phyloP scores from a whole-genome alignment of 2,113 vertebrate species.

The Chascanopsetta lugubris region DNA sequence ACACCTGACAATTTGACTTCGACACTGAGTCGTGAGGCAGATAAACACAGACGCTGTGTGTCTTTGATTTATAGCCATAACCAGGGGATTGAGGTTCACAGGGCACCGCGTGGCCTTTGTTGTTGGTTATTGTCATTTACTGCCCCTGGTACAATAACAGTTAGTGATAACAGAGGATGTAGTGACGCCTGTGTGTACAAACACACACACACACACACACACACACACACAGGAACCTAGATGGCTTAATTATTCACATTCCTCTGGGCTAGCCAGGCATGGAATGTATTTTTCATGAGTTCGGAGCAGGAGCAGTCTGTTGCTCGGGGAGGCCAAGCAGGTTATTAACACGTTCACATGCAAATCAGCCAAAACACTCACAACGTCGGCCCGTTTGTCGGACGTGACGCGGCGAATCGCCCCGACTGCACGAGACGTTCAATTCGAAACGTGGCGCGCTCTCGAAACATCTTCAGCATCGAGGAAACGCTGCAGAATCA shows the following conservation, averaged over 20 bases:
- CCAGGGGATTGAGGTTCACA: background rate
- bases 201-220: slow-evolving; percentile 16
- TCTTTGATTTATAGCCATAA: background rate
- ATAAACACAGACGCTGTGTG: slow-evolving; percentile 9
- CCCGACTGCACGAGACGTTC: background rate
- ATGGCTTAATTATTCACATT: slow-evolving; percentile 75
- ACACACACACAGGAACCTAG: slow-evolving; percentile 38
- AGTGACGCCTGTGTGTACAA: slow-evolving; percentile 22
- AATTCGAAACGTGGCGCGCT: background rate
- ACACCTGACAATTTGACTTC: too few relatives aligned
- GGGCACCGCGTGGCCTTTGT: background rate
- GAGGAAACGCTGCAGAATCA: background rate
- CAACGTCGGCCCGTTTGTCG: slow-evolving; percentile 17
- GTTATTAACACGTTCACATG: slow-evolving; percentile 54
- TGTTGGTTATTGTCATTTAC: slow-evolving; percentile 18
- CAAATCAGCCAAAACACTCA: slow-evolving; percentile 35
- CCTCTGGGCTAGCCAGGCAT: slow-evolving; percentile 60
- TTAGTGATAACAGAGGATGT: slow-evolving; percentile 9
- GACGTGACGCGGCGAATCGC: slow-evolving; percentile 12
- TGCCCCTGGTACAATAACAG: slow-evolving; percentile 9
- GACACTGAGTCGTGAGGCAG: background rate
- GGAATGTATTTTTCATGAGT: slow-evolving; percentile 72
- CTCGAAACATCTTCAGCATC: background rate
- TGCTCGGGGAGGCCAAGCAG: slow-evolving; percentile 49
- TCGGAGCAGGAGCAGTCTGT: slow-evolving; percentile 50